Conservation (phyloP, 1,140 invertebrate genomes). For the Sesamia nonagrioides region DNA sequence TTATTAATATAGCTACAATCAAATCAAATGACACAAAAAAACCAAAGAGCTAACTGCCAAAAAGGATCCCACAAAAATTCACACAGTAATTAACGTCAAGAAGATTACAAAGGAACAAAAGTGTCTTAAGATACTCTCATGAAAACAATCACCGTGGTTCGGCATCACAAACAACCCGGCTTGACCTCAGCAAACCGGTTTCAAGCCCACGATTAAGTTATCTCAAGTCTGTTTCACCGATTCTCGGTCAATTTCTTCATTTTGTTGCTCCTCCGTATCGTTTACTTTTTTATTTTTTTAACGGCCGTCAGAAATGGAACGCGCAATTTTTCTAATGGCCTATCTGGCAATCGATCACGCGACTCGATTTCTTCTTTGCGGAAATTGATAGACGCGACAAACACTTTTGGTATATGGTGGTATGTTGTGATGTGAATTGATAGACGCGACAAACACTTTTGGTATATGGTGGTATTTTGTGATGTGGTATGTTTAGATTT, state of each 20-base stretch:
- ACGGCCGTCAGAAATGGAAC: conserved; percentile 69
- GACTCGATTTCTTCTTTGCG: conserved; percentile 34
- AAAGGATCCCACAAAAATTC: conserved; percentile 8
- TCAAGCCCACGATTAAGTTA: conserved; percentile 77
- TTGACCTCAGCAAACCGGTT: conserved; percentile 67
- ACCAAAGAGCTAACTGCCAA: not conserved
- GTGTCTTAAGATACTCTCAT: conserved; percentile 45
- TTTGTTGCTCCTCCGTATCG: conserved; percentile 68
- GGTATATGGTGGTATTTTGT: not conserved
- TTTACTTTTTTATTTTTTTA: conserved; percentile 66
- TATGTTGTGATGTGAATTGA: conserved; percentile 17
- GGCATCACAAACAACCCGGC: conserved; percentile 62
- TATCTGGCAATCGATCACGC: conserved; percentile 56
- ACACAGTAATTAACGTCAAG: conserved; percentile 39
- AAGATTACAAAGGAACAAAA: conserved; percentile 54
- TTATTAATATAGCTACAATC: no score
- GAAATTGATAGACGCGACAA: conserved; percentile 41
- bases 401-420: conserved; percentile 1
- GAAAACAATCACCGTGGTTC: conserved; percentile 50
- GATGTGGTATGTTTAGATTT: not conserved
- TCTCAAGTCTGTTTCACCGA: conserved; percentile 81
- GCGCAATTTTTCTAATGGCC: conserved; percentile 79
- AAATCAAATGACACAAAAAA: no score
- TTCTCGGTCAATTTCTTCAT: conserved; percentile 86
- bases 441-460: conserved; percentile 37